Percentiles rank a stretch among this genome's conserved stretches.
Conservation (phyloP, 2,888 invertebrate genomes). For the Ormyrus rosae region DNA sequence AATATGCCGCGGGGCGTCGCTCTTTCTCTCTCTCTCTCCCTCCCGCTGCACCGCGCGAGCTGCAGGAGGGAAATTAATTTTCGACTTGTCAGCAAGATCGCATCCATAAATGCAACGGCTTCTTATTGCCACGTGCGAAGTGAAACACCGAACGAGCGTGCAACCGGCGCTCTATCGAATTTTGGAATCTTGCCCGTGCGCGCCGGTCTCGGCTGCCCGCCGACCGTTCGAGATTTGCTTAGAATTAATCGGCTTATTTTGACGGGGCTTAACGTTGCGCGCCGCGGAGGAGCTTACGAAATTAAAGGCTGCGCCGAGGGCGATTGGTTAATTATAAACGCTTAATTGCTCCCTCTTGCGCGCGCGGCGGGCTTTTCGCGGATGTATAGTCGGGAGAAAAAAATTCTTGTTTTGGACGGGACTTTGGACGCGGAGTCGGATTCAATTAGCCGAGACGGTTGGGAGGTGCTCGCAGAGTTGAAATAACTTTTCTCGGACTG, state of each 20-base stretch:
- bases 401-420: too few relatives aligned
- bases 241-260: conserved; percentile 58
- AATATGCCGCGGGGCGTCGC: conserved; percentile 67
- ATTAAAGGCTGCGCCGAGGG: conserved; percentile 22
- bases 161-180: conserved; percentile 44
- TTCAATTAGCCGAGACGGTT: too few relatives aligned
- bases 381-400: not conserved
- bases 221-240: conserved; percentile 20
- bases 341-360: conserved; percentile 42
- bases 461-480: too few relatives aligned
- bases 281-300: conserved; percentile 11
- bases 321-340: conserved; percentile 54
- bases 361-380: not conserved
- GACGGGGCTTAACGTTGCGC: conserved; percentile 26
- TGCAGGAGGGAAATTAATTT: conserved; percentile 68
- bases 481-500: too few relatives aligned
- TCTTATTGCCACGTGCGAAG: conserved; percentile 51
- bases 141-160: conserved; percentile 27
- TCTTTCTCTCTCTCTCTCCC: conserved; percentile 36
- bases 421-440: too few relatives aligned
- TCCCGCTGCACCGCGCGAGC: not conserved
- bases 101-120: conserved; percentile 71
- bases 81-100: conserved; percentile 66
- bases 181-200: conserved; percentile 56
- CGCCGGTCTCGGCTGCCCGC: not conserved